These are phyloP conservation scores for Trogon melanurus DNA, from an alignment of 2,113 vertebrate species.

Conservation along the genomic window DNA sequence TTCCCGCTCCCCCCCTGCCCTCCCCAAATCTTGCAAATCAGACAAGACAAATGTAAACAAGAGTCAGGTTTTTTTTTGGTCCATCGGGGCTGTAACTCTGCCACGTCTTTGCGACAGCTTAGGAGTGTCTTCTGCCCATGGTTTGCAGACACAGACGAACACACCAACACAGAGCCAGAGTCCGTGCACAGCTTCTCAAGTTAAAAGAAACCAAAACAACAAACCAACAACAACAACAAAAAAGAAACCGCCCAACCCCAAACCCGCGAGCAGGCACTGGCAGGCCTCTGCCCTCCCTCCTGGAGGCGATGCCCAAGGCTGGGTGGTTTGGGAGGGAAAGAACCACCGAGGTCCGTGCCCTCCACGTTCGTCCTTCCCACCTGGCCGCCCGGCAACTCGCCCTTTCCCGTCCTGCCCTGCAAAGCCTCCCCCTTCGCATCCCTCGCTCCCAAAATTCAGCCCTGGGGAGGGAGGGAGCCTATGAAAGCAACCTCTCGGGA, in stretches of 20 bases:
- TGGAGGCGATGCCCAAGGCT: not conserved
- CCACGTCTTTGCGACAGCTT: slow-evolving; percentile 20
- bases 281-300: not conserved
- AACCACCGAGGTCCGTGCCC: not conserved
- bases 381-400: not conserved
- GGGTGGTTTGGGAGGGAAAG: not conserved
- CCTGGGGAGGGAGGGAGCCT: not conserved
- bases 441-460: slow-evolving; percentile 1
- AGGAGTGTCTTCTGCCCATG: slow-evolving; percentile 17
- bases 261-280: not conserved
- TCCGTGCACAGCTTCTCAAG: slow-evolving; percentile 11
- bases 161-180: slow-evolving; percentile 10
- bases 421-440: not conserved
- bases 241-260: not conserved
- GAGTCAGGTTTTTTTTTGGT: slow-evolving; percentile 42
- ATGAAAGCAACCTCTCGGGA: slow-evolving; percentile 1
- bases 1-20: not conserved
- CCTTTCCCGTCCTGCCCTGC: not conserved
- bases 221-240: not conserved
- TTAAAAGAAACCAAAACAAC: not conserved
- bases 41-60: slow-evolving; percentile 77
- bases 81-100: slow-evolving; percentile 18
- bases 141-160: slow-evolving; percentile 9
- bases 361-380: not conserved
- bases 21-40: slow-evolving; percentile 43